Conservation (phyloP, 2,888 invertebrate species). For the Thecocarcelia acutangulata region DNA sequence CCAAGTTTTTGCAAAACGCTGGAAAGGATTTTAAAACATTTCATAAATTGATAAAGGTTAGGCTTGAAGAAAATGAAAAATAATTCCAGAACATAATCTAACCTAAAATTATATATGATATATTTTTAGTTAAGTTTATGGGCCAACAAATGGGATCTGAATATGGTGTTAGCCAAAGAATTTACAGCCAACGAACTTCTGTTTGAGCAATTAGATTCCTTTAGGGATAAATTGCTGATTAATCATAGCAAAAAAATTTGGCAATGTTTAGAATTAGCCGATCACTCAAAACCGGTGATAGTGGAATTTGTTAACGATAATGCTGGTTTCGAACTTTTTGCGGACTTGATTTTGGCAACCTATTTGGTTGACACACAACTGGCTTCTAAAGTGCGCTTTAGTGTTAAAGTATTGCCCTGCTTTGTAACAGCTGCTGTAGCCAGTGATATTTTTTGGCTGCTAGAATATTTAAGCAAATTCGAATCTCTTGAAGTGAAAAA, state of each 20-base stretch:
- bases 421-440: conserved; percentile 94
- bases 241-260: conserved; percentile 85
- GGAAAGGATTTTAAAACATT: conserved; percentile 70
- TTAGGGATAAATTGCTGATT: conserved; percentile 84
- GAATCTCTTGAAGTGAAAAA: conserved; percentile 74
- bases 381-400: conserved; percentile 88
- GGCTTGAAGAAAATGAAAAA: too few species aligned
- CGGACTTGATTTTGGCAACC: conserved; percentile 93
- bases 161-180: conserved; percentile 89
- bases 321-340: conserved; percentile 94
- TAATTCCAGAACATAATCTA: too few species aligned
- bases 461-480: conserved; percentile 82
- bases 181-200: conserved; percentile 83
- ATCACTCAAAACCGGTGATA: conserved; percentile 77
- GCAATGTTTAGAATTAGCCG: conserved; percentile 78
- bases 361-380: conserved; percentile 86
- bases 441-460: conserved; percentile 88
- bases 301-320: conserved; percentile 95
- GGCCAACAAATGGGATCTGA: conserved; percentile 97
- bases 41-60: conserved; percentile 74
- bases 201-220: conserved; percentile 82
- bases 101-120: too few species aligned
- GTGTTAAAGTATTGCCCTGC: conserved; percentile 96
- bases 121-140: conserved; percentile 88
- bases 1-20: conserved; percentile 66